Percentiles rank a stretch among this genome's conserved stretches.
Evolutionary conservation across 2,113 vertebrate species (phyloP).

Genomic region (Psophia crepitans): DNA sequence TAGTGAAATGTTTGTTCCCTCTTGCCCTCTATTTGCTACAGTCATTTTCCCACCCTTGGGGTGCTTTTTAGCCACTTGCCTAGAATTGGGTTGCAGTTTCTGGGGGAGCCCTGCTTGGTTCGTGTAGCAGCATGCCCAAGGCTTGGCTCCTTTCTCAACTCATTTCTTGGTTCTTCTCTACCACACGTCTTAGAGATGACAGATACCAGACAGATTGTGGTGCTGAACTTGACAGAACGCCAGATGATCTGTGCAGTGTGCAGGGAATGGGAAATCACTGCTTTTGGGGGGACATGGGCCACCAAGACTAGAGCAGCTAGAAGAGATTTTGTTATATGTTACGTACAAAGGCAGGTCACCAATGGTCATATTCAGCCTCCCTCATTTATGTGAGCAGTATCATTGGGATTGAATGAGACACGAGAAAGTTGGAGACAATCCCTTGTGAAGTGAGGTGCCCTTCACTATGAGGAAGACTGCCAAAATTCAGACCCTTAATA

Average conservation of each 20-base stretch:
- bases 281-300: not conserved
- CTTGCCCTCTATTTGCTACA: not conserved
- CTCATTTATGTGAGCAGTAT: not conserved
- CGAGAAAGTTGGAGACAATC: not conserved
- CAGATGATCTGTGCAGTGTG: not conserved
- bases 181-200: not conserved
- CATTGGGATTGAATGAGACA: not conserved
- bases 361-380: not conserved
- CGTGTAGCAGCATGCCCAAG: not conserved
- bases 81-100: not conserved
- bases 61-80: not conserved
- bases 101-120: not conserved
- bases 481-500: not conserved
- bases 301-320: not conserved
- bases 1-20: not conserved
- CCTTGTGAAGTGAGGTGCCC: not conserved
- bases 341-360: not conserved
- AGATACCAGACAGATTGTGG: not conserved
- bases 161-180: not conserved
- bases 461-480: not conserved
- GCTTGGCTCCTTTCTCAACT: not conserved
- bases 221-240: not conserved
- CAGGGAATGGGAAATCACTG: not conserved
- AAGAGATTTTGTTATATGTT: not conserved
- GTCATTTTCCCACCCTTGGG: not conserved